Evolutionary conservation across 2,888 invertebrate genomes (phyloP).

Genomic region (Agrotis ipsilon): DNA sequence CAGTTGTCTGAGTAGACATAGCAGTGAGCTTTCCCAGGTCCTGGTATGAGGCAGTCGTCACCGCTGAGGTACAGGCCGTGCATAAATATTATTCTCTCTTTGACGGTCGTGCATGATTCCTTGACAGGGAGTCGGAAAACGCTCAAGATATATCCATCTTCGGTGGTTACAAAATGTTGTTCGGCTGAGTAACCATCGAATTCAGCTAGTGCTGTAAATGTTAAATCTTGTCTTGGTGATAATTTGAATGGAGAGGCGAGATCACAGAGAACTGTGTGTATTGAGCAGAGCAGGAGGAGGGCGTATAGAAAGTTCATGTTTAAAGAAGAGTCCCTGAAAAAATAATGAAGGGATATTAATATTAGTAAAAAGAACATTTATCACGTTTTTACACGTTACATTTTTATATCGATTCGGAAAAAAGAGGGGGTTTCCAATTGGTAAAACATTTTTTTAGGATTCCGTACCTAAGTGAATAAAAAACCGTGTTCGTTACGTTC

Average conservation of each 20-base stretch:
- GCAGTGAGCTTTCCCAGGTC: slow-evolving; percentile 90
- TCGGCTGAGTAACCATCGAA: slow-evolving; percentile 67
- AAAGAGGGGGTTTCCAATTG: too few species aligned
- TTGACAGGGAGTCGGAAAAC: slow-evolving; percentile 62
- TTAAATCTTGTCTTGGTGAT: slow-evolving; percentile 56
- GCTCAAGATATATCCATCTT: slow-evolving; percentile 70
- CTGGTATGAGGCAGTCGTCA: slow-evolving; percentile 93
- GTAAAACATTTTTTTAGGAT: too few species aligned
- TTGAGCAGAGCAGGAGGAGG: slow-evolving; percentile 25
- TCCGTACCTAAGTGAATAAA: too few species aligned
- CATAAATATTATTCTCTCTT: slow-evolving; percentile 90
- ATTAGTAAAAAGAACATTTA: too few species aligned
- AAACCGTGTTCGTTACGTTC: too few species aligned
- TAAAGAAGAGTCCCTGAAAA: slow-evolving; percentile 11
- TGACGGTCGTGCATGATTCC: slow-evolving; percentile 42
- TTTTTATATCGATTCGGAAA: too few species aligned
- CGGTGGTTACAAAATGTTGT: slow-evolving; percentile 64
- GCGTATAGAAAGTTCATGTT: slow-evolving; percentile 28
- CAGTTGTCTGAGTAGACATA: slow-evolving; percentile 91
- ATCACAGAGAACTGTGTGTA: slow-evolving; percentile 21
- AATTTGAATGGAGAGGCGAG: slow-evolving; percentile 10
- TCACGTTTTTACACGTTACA: too few species aligned
- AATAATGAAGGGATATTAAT: not conserved
- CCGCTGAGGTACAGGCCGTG: slow-evolving; percentile 94
- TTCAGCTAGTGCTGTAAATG: slow-evolving; percentile 63